Conservation (phyloP, 2,113 vertebrate genomes). For the Brienomyrus longianalis region DNA sequence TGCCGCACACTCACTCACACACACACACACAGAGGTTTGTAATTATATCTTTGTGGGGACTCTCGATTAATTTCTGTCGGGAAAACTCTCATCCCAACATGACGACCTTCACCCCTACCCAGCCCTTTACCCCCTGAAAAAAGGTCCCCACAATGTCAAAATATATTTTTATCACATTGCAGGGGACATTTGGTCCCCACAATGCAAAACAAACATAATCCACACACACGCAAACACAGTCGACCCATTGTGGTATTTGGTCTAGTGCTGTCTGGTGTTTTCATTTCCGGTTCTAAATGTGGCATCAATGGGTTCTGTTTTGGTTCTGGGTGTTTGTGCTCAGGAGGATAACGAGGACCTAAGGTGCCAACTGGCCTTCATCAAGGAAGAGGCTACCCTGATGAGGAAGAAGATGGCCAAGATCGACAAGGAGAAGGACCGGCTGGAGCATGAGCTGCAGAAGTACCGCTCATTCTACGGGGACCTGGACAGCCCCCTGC, state of each 20-base stretch:
- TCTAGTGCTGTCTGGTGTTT: background rate
- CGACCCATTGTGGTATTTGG: background rate
- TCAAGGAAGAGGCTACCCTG: constrained; percentile 89
- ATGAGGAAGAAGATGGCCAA: constrained; percentile 99
- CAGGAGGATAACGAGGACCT: constrained; percentile 94
- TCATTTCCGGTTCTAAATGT: background rate
- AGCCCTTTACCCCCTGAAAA: background rate
- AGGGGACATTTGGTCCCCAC: background rate
- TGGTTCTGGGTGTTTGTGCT: background rate
- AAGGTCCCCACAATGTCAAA: background rate
- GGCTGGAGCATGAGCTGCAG: constrained; percentile 91
- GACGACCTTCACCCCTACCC: background rate
- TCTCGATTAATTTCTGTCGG: background rate
- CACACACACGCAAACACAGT: background rate
- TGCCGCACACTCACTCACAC: too few relatives aligned
- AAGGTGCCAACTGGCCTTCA: constrained; percentile 93
- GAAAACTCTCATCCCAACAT: background rate
- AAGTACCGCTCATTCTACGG: constrained; percentile 96
- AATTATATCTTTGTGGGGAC: background rate
- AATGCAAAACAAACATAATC: background rate
- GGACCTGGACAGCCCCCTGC: constrained; percentile 91
- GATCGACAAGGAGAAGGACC: constrained; percentile 95
- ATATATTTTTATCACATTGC: background rate
- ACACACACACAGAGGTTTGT: background rate
- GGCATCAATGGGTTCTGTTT: background rate